Evolutionary conservation across 2,888 invertebrate species (phyloP), one percentile per base, ranked within the genome.

Genomic region (Volucella inflata): DNA sequence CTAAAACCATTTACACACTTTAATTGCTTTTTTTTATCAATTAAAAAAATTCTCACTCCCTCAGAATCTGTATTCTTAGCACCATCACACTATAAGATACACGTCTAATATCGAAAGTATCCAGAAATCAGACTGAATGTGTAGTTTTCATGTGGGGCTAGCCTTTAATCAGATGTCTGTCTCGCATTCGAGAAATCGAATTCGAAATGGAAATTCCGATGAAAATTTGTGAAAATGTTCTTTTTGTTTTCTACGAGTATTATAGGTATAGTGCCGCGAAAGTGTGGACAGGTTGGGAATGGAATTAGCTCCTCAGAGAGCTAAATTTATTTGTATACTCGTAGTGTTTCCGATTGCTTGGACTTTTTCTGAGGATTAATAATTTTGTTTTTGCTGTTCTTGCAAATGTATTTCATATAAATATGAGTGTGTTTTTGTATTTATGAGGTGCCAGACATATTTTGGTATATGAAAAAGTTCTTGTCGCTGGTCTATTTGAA

Each of bases 121-220:
- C 83, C 79, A 79, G 79, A 68, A 59, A 51, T 65, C 74, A 50
- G 64, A 83, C 83, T 83, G 68, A 83, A 79, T 51, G 30, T 46
- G 16, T 57, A 17, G 17, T 46, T 17, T 51, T 14, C 38, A 38
- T 53, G 14, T 50, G 57, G 36, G 21, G 9, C 16, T 6, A 44
- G 38, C 55, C 38, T 68, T 77, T 68, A 62, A 77, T 77, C 76
- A 51, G 51, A 68, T 36, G 12, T 9, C 30, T 44, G 67, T 16
- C 71, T 57, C 79, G 59, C 83, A 70, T 62, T 70, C 17, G 55
- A 59, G 70, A 78, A 68, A 79, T 70, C 30, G 6, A 74, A 68
- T 74, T 79, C 67, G 14, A 42, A 62, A 68, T 72, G 60, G 55
- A 68, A 78, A 68, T 44, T 17, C 11, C 55, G 62, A 57, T 30